Percentiles rank a stretch among this genome's conserved stretches.
These are phyloP conservation scores for Sander lucioperca DNA, from an alignment of 2,113 vertebrate genomes.

Conservation along the genomic window DNA sequence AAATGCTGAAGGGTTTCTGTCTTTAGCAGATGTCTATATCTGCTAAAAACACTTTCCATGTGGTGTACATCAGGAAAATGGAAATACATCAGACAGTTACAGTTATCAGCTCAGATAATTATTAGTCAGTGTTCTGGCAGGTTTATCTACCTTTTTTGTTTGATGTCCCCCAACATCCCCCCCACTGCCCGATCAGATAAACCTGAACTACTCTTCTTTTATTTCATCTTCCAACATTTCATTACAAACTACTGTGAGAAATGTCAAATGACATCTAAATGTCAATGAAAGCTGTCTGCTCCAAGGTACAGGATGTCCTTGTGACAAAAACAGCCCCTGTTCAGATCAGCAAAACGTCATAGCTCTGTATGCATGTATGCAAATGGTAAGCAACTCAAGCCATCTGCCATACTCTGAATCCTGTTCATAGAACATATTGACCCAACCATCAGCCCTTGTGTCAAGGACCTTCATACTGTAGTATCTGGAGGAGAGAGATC, in stretches of 20 bases:
- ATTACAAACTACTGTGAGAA: not conserved
- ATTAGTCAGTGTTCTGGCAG: not conserved
- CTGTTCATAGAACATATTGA: constrained; percentile 3
- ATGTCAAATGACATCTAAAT: not conserved
- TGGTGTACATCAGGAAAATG: not conserved
- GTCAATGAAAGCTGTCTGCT: not conserved
- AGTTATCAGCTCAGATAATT: not conserved
- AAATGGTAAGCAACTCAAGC: constrained; percentile 9
- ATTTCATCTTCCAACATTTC: not conserved
- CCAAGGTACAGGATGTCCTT: not conserved
- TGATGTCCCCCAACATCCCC: not conserved
- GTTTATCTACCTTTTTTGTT: not conserved
- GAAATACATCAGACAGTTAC: not conserved
- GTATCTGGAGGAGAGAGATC: constrained; percentile 12
- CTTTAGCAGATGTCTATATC: not conserved
- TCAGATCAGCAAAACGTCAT: not conserved
- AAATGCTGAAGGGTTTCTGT: constrained; percentile 8
- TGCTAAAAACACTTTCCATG: not conserved
- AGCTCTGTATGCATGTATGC: constrained; percentile 22
- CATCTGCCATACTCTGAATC: constrained; percentile 28
- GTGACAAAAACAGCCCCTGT: not conserved
- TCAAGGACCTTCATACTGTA: constrained; percentile 8
- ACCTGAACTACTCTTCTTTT: not conserved
- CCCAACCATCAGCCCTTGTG: not conserved
- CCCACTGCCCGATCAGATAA: not conserved